These are phyloP conservation scores for Tiliacea aurago DNA, from an alignment of 2,888 invertebrate genomes.

Conservation along the genomic window DNA sequence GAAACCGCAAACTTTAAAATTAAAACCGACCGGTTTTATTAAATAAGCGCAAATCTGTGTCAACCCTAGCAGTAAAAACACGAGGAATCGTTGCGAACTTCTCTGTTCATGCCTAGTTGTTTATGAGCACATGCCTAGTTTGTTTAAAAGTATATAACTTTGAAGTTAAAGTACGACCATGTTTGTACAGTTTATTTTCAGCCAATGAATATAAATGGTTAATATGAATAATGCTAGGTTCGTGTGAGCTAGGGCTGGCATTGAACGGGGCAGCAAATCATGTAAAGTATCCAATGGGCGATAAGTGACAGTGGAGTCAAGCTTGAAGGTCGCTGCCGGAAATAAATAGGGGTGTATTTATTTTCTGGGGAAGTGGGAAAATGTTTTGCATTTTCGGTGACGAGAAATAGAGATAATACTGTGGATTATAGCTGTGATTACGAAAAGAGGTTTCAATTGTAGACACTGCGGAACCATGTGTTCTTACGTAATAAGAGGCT, in stretches of 20 bases:
- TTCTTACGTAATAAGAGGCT: not conserved
- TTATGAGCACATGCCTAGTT: conserved; percentile 63
- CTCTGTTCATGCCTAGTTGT: conserved; percentile 53
- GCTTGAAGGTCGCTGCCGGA: conserved; percentile 46
- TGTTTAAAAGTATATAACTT: conserved; percentile 68
- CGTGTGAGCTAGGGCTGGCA: conserved; percentile 56
- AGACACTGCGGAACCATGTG: conserved; percentile 9
- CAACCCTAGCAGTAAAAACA: conserved; percentile 58
- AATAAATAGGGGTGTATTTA: conserved; percentile 48
- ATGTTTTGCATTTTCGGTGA: conserved; percentile 42
- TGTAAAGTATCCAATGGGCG: conserved; percentile 52
- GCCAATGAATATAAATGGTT: conserved; percentile 65
- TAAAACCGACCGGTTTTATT: conserved; percentile 47
- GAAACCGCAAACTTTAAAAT: conserved; percentile 55
- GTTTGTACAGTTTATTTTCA: conserved; percentile 62
- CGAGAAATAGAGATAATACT: conserved; percentile 19
- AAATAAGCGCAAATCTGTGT: conserved; percentile 44
- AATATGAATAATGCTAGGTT: conserved; percentile 56
- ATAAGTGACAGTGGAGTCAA: conserved; percentile 56
- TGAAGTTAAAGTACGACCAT: conserved; percentile 62
- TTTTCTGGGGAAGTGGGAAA: conserved; percentile 35
- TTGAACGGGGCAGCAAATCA: conserved; percentile 49
- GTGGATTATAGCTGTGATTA: conserved; percentile 16
- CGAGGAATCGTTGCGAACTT: conserved; percentile 58
- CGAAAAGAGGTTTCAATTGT: not conserved